phyloP scores from a whole-genome alignment of 2,888 invertebrate species.

The Julus scandinavius region DNA sequence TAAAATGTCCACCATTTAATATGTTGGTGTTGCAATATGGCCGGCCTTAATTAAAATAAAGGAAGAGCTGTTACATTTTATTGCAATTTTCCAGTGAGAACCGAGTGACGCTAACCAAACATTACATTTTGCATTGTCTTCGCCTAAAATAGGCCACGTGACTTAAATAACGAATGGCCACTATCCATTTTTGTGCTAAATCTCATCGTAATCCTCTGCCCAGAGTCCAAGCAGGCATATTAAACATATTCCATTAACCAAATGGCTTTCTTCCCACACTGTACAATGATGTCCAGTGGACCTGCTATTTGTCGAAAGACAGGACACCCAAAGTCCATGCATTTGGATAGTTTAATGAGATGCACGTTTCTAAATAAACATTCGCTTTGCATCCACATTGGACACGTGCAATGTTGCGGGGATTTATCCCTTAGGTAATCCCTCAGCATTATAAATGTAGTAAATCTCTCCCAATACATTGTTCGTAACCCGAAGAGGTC shows the following conservation, averaged over 20 bases:
- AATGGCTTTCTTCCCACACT: conserved; percentile 35
- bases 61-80: too few species aligned
- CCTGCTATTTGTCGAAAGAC: background rate
- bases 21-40: too few species aligned
- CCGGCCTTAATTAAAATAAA: too few species aligned
- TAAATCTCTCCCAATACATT: conserved; percentile 14
- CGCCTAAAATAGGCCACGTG: conserved; percentile 2
- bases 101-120: background rate
- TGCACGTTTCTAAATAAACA: conserved; percentile 35
- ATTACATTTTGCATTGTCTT: background rate
- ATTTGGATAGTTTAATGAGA: conserved; percentile 9
- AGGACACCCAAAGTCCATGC: background rate
- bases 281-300: background rate
- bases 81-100: too few species aligned
- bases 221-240: conserved; percentile 3
- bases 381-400: conserved; percentile 17
- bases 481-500: conserved; percentile 23
- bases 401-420: conserved; percentile 22
- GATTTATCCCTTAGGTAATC: conserved; percentile 26
- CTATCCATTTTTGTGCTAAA: background rate
- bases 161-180: conserved; percentile 6
- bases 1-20: too few species aligned
- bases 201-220: conserved; percentile 5
- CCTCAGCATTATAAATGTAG: conserved; percentile 29
- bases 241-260: conserved; percentile 34